A percentile compares a stretch with the other conserved stretches of the same genome.
Conservation (phyloP, 2,888 invertebrate species). For the Nematopogon swammerdamellus region DNA sequence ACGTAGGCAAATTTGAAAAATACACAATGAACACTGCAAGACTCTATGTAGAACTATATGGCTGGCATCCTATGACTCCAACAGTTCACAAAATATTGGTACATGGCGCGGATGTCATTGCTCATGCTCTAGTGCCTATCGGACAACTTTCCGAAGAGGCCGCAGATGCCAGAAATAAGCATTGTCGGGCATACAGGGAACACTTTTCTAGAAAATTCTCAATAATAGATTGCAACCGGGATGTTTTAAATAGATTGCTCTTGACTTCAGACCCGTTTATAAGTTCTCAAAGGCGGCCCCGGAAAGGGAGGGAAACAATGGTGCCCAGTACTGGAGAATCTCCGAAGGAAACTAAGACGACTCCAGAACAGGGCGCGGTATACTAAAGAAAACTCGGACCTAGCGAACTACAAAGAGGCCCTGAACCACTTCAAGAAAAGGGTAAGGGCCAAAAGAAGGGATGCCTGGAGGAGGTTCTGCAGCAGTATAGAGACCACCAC, state of each 20-base stretch:
- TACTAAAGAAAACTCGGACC: no score
- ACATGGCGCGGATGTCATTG: slow-evolving; percentile 15
- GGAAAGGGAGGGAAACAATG: no score
- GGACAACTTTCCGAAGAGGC: slow-evolving; percentile 19
- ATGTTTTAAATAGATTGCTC: slow-evolving; percentile 11
- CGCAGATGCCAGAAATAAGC: slow-evolving; percentile 18
- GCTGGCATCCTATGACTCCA: slow-evolving; percentile 15
- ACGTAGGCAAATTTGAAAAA: slow-evolving; percentile 4
- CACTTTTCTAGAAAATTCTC: slow-evolving; percentile 15
- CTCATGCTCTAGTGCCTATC: slow-evolving; percentile 16
- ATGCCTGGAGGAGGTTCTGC: no score
- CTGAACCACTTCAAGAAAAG: no score
- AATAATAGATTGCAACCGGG: slow-evolving; percentile 9
- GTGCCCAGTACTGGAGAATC: no score
- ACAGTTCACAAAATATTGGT: slow-evolving; percentile 17
- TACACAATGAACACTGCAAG: slow-evolving; percentile 3
- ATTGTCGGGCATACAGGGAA: slow-evolving; percentile 14
- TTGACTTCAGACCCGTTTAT: slow-evolving; percentile 10
- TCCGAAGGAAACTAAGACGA: no score
- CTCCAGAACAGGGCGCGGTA: no score
- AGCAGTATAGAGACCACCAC: no score
- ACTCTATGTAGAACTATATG: slow-evolving; percentile 4
- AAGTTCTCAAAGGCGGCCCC: slow-evolving; percentile 5
- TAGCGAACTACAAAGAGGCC: no score
- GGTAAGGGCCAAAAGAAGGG: no score